These are phyloP conservation scores for Drosophila meridionalis DNA, from an alignment of 2,888 invertebrate species.

Conservation along the genomic window DNA sequence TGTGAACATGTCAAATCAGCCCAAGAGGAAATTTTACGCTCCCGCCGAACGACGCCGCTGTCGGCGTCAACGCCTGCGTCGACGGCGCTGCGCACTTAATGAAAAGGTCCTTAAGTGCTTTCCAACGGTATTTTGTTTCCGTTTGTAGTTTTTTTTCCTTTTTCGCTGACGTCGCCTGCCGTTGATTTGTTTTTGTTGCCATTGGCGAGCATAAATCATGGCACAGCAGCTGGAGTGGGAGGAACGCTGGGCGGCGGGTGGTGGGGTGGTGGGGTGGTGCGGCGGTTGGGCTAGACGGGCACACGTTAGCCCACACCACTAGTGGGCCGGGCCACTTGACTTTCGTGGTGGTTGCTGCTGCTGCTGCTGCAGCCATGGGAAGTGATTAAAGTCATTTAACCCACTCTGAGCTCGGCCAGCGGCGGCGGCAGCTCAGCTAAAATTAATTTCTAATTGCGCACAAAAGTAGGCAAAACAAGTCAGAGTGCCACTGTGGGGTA, in stretches of 20 bases:
- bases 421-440: constrained; percentile 44
- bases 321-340: constrained; percentile 56
- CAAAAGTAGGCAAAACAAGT: constrained; percentile 67
- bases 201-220: constrained; percentile 81
- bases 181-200: constrained; percentile 78
- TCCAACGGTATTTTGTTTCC: constrained; percentile 84
- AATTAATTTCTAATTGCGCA: constrained; percentile 82
- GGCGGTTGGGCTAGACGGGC: constrained; percentile 17
- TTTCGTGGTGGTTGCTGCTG: constrained; percentile 33
- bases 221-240: neutral
- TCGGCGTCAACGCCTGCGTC: constrained; percentile 12
- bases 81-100: constrained; percentile 71
- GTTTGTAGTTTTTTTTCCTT: constrained; percentile 72
- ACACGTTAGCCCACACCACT: constrained; percentile 69
- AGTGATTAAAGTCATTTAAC: constrained; percentile 84
- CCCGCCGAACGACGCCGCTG: constrained; percentile 20
- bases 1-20: constrained; percentile 82
- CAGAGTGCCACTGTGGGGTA: neutral
- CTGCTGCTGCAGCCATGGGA: constrained; percentile 59
- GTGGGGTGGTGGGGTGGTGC: no score
- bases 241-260: constrained; percentile 1
- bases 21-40: constrained; percentile 77
- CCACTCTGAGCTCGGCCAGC: constrained; percentile 55
- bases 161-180: constrained; percentile 54
- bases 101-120: constrained; percentile 83